Percentiles rank a stretch among this genome's conserved stretches.
phyloP scores from a whole-genome alignment of 1,140 invertebrate species.

The Macrotrachela quadricornifera region DNA sequence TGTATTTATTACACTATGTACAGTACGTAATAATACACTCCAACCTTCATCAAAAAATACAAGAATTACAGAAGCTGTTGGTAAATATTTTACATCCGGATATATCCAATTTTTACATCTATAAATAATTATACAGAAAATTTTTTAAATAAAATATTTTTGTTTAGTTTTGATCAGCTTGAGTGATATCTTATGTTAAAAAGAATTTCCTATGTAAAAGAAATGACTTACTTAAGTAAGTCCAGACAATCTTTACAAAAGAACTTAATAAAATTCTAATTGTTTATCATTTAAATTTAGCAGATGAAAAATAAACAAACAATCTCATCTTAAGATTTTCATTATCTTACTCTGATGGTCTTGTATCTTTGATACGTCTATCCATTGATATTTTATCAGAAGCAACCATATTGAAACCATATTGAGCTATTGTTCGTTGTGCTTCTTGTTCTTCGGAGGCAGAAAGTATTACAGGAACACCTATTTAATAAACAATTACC shows the following conservation, averaged over 20 bases:
- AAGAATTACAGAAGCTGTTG: conserved; percentile 75
- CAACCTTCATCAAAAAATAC: conserved; percentile 96
- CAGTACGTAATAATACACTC: conserved; percentile 77
- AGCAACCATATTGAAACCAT: conserved; percentile 87
- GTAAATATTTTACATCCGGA: conserved; percentile 47
- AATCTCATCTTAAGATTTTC: too few species aligned
- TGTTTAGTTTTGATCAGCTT: too few species aligned
- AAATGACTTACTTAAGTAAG: too few species aligned
- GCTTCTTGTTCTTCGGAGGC: conserved; percentile 18
- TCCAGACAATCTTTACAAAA: too few species aligned
- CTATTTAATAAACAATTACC: too few species aligned
- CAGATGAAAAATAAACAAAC: too few species aligned
- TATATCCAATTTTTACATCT: conserved; percentile 86
- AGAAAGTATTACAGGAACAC: neutral
- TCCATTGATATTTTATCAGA: conserved; percentile 73
- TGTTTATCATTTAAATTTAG: too few species aligned
- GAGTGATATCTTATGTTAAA: too few species aligned
- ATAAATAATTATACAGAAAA: conserved; percentile 5
- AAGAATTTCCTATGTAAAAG: too few species aligned
- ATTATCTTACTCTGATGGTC: conserved; percentile 47
- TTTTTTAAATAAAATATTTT: conserved; percentile 11
- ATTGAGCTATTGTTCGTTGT: conserved; percentile 39
- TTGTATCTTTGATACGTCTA: conserved; percentile 61
- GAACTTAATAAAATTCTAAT: too few species aligned
- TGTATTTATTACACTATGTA: conserved; percentile 78